Conservation (phyloP, 1,140 invertebrate genomes). For the Drosophila truncata region DNA sequence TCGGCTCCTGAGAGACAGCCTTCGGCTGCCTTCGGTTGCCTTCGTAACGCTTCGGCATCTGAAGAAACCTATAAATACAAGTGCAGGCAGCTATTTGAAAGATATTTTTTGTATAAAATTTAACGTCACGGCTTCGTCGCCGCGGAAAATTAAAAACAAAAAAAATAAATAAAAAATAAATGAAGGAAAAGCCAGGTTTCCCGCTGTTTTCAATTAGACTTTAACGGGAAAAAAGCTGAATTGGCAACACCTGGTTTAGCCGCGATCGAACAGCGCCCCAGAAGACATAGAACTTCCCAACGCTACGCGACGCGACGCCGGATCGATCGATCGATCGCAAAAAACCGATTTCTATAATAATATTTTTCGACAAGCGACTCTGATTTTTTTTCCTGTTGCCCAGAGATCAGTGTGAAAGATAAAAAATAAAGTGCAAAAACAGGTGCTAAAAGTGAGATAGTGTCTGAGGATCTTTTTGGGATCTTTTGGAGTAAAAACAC, state of each 20-base stretch:
- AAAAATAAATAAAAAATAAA: background rate
- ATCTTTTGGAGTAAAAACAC: slow-evolving; percentile 15
- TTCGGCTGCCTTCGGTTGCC: too few species aligned
- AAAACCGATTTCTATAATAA: background rate
- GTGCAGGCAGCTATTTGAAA: background rate
- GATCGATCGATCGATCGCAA: slow-evolving; percentile 16
- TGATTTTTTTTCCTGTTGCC: slow-evolving; percentile 19
- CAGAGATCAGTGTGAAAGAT: background rate
- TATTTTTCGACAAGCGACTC: slow-evolving; percentile 5
- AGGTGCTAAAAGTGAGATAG: slow-evolving; percentile 37
- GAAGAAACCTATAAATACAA: slow-evolving; percentile 13
- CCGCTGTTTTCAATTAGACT: background rate
- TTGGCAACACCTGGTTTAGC: slow-evolving; percentile 57
- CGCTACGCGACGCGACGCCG: slow-evolving; percentile 46
- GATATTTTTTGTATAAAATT: background rate
- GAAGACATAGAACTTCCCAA: slow-evolving; percentile 46
- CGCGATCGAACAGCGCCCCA: slow-evolving; percentile 47
- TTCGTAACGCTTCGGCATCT: background rate
- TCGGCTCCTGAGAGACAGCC: too few species aligned
- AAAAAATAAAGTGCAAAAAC: slow-evolving; percentile 31
- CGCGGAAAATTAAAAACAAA: background rate
- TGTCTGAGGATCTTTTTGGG: background rate
- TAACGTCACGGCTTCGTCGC: background rate
- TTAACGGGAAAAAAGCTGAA: slow-evolving; percentile 2
- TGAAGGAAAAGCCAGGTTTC: background rate